Evolutionary conservation across 2,888 invertebrate species (phyloP).

Genomic region (Synanthedon vespiformis): DNA sequence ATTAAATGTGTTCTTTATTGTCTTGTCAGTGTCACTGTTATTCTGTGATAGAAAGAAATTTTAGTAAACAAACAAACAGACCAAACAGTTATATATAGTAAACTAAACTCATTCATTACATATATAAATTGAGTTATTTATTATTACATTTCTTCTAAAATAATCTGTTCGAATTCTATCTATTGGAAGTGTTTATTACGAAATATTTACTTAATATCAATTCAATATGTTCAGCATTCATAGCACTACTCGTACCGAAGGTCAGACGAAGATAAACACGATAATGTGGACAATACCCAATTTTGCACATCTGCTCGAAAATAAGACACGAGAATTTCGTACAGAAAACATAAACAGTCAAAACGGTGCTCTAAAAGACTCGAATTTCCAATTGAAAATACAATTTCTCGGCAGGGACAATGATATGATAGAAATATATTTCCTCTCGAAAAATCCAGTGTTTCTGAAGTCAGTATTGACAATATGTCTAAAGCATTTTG

Average conservation of each 20-base stretch:
- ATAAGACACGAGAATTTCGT: slow-evolving; percentile 46
- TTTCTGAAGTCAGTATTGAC: slow-evolving; percentile 52
- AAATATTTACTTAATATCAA: too few species aligned
- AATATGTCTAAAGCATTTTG: slow-evolving; percentile 50
- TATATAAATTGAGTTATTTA: too few species aligned
- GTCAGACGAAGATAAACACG: slow-evolving; percentile 52
- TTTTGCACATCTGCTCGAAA: slow-evolving; percentile 41
- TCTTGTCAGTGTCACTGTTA: too few species aligned
- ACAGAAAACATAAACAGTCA: slow-evolving; percentile 38
- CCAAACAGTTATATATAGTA: too few species aligned
- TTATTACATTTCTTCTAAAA: too few species aligned
- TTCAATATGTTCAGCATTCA: slow-evolving; percentile 30
- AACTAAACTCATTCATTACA: too few species aligned
- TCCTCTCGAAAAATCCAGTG: slow-evolving; percentile 42
- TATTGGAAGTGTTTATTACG: too few species aligned
- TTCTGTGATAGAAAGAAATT: too few species aligned
- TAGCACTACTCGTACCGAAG: slow-evolving; percentile 49
- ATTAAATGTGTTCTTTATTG: too few species aligned
- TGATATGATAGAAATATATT: slow-evolving; percentile 56
- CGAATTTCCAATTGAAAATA: slow-evolving; percentile 53
- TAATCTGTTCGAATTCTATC: too few species aligned
- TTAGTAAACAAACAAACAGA: too few species aligned
- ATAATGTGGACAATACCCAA: slow-evolving; percentile 55
- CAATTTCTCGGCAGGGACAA: slow-evolving; percentile 50
- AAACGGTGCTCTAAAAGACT: slow-evolving; percentile 18